These are phyloP conservation scores for Chinchilla lanigera DNA, from an alignment of 2,113 vertebrate species.

Conservation along the genomic window DNA sequence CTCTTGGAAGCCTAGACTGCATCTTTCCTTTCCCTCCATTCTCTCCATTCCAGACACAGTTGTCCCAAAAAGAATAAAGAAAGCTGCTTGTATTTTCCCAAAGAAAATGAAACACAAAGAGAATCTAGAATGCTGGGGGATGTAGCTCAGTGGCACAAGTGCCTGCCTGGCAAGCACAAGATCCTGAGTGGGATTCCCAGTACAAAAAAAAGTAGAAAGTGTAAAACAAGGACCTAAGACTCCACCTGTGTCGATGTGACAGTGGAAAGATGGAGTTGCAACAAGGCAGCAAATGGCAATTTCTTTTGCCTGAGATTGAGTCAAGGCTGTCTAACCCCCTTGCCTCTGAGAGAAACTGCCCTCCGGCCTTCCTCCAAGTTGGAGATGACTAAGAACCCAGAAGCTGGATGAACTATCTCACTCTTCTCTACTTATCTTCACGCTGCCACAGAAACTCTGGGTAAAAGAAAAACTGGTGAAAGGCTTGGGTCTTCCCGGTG, in stretches of 20 bases:
- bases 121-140: no score
- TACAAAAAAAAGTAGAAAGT: no score
- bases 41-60: neutral
- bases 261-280: neutral
- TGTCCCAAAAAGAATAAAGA: constrained; percentile 26
- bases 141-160: no score
- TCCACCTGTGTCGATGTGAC: neutral
- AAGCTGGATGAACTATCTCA: neutral
- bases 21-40: neutral
- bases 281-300: neutral
- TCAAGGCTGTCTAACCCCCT: neutral
- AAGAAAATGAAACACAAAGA: neutral
- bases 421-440: neutral
- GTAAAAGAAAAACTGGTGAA: neutral
- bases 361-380: neutral
- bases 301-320: neutral
- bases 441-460: no score
- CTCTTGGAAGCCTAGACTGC: neutral
- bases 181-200: no score
- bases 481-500: neutral
- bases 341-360: neutral
- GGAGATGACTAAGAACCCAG: neutral
- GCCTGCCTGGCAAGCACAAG: no score
- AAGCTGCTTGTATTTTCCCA: neutral
- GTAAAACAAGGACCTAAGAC: neutral